Evolutionary conservation across 1,140 invertebrate species (phyloP), one percentile per base, ranked within the genome.

Genomic region (Caerostris darwini): DNA sequence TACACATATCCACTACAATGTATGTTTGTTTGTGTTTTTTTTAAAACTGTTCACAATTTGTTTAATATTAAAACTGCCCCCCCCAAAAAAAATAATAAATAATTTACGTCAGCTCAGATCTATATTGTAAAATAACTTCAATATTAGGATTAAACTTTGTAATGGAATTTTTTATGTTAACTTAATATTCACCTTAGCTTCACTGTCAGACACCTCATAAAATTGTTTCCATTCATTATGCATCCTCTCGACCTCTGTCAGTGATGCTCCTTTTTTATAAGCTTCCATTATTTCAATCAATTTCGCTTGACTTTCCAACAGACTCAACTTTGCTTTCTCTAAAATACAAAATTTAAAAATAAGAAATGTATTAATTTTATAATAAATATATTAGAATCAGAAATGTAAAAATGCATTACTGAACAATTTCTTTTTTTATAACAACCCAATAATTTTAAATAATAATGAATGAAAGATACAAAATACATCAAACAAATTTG

Each of bases 191-290:
- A 90, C 90, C 71, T 94, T 94, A 81, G 85, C 81, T 90, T 93
- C 89, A 8, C 12, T 7, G 14, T 90, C 83, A 69, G 87, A 94
- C 14, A 93, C 86, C 86, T 94, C 67, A 90, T 94, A 93, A 57
- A 50, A 64, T 17, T 54, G 34, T 86, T 97, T 97, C 98, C 98
- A 98, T 95, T 97, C 97, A 96, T 98, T 97, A 10, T 98, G 98
- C 7, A 98, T 96, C 95, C 98, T 97, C 96, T 98, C 98, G 0
- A 98, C 97, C 96, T 98, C 98, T 4, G 97, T 96, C 95, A 98
- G 98, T 1, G 98, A 98, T 2, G 98, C 97, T 95, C 98, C 98
- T 95, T 98, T 98, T 96, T 98, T 98, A 95, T 98, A 98, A 95
- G 98, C 98, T 95, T 98, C 98, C 95, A 98, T 98, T 53, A 98